Conservation (phyloP, 2,888 invertebrate genomes). For the Parnassius smintheus region DNA sequence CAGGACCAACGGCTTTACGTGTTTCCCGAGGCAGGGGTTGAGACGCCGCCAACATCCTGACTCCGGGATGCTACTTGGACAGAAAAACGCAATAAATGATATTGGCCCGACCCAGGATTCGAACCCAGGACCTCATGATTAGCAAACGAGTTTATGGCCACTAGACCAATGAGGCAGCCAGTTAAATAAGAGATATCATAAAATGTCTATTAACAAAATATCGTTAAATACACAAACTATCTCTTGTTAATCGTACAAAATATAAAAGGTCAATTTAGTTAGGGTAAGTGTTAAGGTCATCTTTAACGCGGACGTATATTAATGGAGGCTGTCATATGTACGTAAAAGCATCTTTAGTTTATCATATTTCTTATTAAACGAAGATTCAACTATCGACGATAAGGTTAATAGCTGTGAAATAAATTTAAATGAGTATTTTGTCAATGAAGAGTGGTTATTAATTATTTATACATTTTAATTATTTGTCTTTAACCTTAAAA, state of each 20-base stretch:
- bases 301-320: conserved; percentile 2
- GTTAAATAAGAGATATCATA: too few species aligned
- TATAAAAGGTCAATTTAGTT: conserved; percentile 4
- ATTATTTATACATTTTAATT: neutral
- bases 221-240: too few species aligned
- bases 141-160: too few species aligned
- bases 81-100: too few species aligned
- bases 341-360: conserved; percentile 5
- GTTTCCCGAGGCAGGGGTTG: too few species aligned
- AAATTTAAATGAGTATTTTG: conserved; percentile 1
- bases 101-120: too few species aligned
- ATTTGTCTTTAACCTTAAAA: neutral
- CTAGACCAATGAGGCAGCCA: too few species aligned
- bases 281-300: neutral
- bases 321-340: conserved; percentile 1
- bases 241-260: neutral
- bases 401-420: neutral
- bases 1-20: too few species aligned
- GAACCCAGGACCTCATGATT: too few species aligned
- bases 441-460: neutral
- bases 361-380: conserved; percentile 3
- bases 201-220: too few species aligned
- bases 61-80: too few species aligned
- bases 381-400: neutral
- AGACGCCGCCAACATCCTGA: too few species aligned